Base-by-base conservation (phyloP, 2,888 invertebrate genomes). In the Drosophila tanythrix region DNA sequence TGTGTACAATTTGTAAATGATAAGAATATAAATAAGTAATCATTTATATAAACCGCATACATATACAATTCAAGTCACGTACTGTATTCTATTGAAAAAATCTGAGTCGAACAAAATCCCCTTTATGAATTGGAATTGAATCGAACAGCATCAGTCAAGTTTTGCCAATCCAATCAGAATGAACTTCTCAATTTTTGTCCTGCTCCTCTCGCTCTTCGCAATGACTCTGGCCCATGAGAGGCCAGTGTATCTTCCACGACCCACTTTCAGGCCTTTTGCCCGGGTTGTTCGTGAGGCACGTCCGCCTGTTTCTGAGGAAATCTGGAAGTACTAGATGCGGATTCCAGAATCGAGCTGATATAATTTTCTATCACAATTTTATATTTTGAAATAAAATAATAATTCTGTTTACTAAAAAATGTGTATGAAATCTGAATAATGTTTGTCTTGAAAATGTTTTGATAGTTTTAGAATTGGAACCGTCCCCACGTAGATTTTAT, bases 171-270 rank as follows among this genome's bases (percentile, higher is more conserved):
- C 10, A 21, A 38, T 27, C 4, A 71, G 10, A 43, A 76, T 76
- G 76, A 76, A 76, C 48, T 68, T 38, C 57, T 18, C 67, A 65
- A 59, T 76, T 38, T 1, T 57, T 25, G 0, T 76, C 8, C 40
- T 76, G 33, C 64, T 76, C 27, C 15, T 76, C 0, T 38, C 61
- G 1, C 21, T 71, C 48, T 65, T 43, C 25, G 71, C 50, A 13
- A 13, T 76, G 64, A 60, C 38, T 10, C 10, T 64, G 43, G 66
- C 13, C 0, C 8, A 69, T 6, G 64, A 61, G 11, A 35, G 38
- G 29, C 64, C 53, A 0, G 61, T 58, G 35, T 64, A 73, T 40
- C 33, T 25, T 18, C 64, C 76, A 36, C 36, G 60, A 0, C 70
- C 71, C 5, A 64, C 70, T 8, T 62, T 56, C 21, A 29, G 60